phyloP scores from a whole-genome alignment of 2,888 invertebrate species.

The Melipona bicolor region DNA sequence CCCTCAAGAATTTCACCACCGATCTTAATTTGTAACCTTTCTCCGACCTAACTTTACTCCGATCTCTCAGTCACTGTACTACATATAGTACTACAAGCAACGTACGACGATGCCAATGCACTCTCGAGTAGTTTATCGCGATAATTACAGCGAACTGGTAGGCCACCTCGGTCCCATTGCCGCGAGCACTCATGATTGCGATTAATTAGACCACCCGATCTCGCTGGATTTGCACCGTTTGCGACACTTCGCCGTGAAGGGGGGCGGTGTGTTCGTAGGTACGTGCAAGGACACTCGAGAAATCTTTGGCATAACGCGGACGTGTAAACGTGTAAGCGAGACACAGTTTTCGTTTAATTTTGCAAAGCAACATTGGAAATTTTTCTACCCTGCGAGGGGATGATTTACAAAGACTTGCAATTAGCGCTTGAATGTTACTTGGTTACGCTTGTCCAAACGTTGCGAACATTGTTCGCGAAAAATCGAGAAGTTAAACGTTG shows the following conservation, averaged over 20 bases:
- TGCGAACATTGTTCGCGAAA: background rate
- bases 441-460: constrained; percentile 17
- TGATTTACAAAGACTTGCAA: constrained; percentile 1
- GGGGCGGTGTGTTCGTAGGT: background rate
- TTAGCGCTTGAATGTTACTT: background rate
- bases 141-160: constrained; percentile 61
- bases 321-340: background rate
- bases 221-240: constrained; percentile 24
- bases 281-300: constrained; percentile 1
- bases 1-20: too few species aligned
- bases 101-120: constrained; percentile 41
- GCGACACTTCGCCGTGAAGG: background rate
- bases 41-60: too few species aligned
- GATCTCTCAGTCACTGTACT: too few species aligned
- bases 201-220: constrained; percentile 56
- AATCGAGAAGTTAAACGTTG: constrained; percentile 8
- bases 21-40: too few species aligned
- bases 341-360: background rate
- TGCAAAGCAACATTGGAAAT: constrained; percentile 7
- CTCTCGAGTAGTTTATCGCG: constrained; percentile 65
- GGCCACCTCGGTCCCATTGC: constrained; percentile 11
- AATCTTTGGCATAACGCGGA: background rate
- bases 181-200: constrained; percentile 27
- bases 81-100: background rate
- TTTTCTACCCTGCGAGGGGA: background rate